Evolutionary conservation across 2,113 vertebrate genomes (phyloP), one percentile per base, ranked within the genome.

Genomic region (Gasterosteus aculeatus): DNA sequence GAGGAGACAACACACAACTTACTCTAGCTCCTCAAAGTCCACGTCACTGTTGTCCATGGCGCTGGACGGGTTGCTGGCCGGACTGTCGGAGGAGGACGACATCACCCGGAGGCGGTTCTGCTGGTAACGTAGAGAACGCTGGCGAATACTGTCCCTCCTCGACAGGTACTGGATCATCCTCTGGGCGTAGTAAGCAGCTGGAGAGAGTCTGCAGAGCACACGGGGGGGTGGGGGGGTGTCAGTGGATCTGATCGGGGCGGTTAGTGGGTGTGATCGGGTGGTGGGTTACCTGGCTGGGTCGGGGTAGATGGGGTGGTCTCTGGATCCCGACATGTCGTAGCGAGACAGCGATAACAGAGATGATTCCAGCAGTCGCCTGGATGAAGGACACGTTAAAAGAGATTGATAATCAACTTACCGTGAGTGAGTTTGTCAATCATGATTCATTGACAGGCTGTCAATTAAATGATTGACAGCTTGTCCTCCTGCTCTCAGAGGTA

Each of bases 111-210:
- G 95, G 42, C 98, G 96, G 92, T 98, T 99, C 91, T 99, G 97
- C 76, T 98, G 97, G 85, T 98, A 98, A 15, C 97, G 94, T 80
- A 99, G 96, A 0, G 97, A 98, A 42, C 98, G 97, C 14, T 99
- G 98, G 22, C 98, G 96, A 84, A 99, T 98, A 81, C 97, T 99
- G 95, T 99, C 98, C 86, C 98, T 95, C 61, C 98, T 94, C 3
- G 98, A 99, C 87, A 99, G 95, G 76, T 98, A 99, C 93, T 99
- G 98, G 95, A 99, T 99, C 97, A 99, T 98, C 83, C 98, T 96
- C 95, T 99, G 98, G 79, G 98, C 98, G 59, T 99, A 99, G 93
- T 99, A 99, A 2, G 97, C 98, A 79, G 98, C 98, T 71, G 98
- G 98, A 87, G 98, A 99, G 73, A 99, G 95, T 82, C 98, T 99